Evolutionary conservation across 2,888 invertebrate species (phyloP).

Genomic region (Augiades crinisus): DNA sequence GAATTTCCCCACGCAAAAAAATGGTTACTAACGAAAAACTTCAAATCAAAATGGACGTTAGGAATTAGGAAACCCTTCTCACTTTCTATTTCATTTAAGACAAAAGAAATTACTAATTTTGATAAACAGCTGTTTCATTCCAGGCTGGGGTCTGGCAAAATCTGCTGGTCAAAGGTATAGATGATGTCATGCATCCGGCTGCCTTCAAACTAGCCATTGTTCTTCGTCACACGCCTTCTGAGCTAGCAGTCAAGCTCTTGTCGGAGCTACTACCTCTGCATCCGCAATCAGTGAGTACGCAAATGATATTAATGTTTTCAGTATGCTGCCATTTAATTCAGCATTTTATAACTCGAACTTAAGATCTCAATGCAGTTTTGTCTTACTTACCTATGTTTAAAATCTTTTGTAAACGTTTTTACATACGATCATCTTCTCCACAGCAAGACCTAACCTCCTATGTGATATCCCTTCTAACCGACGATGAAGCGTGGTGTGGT

Average conservation of each 20-base stretch:
- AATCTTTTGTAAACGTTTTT: neutral
- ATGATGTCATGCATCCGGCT: conserved; percentile 63
- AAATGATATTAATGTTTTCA: too few species aligned
- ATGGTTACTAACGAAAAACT: too few species aligned
- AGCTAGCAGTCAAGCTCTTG: conserved; percentile 52
- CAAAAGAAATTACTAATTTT: too few species aligned
- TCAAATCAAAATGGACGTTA: too few species aligned
- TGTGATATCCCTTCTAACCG: conserved; percentile 64
- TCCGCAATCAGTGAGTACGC: conserved; percentile 57
- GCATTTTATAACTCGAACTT: too few species aligned
- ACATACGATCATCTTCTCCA: neutral
- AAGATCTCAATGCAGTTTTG: too few species aligned
- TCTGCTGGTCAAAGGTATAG: conserved; percentile 55
- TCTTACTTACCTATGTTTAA: too few species aligned
- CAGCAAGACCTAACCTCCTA: conserved; percentile 70
- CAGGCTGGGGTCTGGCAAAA: conserved; percentile 71
- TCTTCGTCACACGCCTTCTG: conserved; percentile 64
- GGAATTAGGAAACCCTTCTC: too few species aligned
- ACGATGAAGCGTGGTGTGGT: conserved; percentile 60
- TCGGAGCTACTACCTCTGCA: conserved; percentile 57
- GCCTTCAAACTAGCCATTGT: conserved; percentile 70
- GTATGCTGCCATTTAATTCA: too few species aligned
- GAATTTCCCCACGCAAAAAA: too few species aligned
- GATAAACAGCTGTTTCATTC: conserved; percentile 17
- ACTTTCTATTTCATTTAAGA: too few species aligned